phyloP scores from a whole-genome alignment of 2,797 vertebrate species.

The Philypnodon macrostomus region DNA sequence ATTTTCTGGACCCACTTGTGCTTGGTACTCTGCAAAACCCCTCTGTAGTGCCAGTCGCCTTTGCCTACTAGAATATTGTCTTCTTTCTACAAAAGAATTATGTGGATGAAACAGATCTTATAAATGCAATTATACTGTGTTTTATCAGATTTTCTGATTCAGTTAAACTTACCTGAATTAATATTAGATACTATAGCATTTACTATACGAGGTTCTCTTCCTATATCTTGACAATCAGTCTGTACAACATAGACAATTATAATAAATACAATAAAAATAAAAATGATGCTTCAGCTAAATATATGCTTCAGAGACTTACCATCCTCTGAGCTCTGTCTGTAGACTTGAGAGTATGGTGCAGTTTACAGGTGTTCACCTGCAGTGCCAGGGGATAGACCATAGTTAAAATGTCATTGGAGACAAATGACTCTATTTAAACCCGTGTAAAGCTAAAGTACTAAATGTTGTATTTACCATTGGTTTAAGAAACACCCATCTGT shows the following conservation, averaged over 20 bases:
- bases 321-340: conserved; percentile 40
- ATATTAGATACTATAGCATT: conserved; percentile 11
- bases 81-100: conserved; percentile 42
- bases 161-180: conserved; percentile 54
- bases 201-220: conserved; percentile 29
- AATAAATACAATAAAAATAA: too few species aligned
- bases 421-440: too few species aligned
- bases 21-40: conserved; percentile 28
- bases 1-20: conserved; percentile 28
- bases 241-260: conserved; percentile 52
- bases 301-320: conserved; percentile 66
- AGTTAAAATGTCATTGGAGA: neutral
- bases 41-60: conserved; percentile 11
- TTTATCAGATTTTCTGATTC: too few species aligned
- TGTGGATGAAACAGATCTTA: too few species aligned
- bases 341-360: conserved; percentile 56
- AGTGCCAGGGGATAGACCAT: neutral
- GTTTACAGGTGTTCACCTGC: conserved; percentile 73
- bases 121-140: too few species aligned
- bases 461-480: conserved; percentile 59
- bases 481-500: conserved; percentile 40
- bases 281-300: too few species aligned
- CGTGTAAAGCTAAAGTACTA: too few species aligned
- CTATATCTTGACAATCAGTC: conserved; percentile 45
- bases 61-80: conserved; percentile 6